These are phyloP conservation scores for Lasioglossum malachurum DNA, from an alignment of 2,888 invertebrate genomes.

Conservation along the genomic window DNA sequence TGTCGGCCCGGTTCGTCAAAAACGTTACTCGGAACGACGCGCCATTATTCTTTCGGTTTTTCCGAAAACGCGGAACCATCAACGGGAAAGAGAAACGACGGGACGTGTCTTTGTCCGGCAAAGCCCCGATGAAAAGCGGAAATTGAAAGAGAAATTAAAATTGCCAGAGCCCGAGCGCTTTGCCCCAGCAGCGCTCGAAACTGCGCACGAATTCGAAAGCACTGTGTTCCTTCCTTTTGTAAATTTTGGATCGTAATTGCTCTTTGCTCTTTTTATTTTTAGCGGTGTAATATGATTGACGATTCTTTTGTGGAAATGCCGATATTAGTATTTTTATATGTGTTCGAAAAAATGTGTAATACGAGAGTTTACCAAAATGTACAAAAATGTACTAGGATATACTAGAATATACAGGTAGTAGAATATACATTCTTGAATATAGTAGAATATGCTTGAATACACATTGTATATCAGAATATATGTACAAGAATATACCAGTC, in stretches of 20 bases:
- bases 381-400: no score
- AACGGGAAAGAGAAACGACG: not conserved
- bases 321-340: no score
- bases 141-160: not conserved
- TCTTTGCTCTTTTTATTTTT: not conserved
- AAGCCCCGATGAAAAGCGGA: not conserved
- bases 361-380: no score
- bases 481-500: no score
- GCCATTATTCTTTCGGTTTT: not conserved
- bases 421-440: no score
- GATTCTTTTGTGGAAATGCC: not conserved
- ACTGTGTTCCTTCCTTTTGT: not conserved
- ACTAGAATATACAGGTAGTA: no score
- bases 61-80: not conserved
- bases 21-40: not conserved
- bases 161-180: not conserved
- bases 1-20: constrained; percentile 13
- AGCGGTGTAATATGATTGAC: not conserved
- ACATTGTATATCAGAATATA: no score
- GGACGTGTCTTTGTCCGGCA: not conserved
- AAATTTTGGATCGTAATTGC: not conserved
- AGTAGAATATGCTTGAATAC: no score
- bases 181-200: not conserved
- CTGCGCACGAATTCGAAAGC: not conserved
- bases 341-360: no score